Conservation (phyloP, 2,113 vertebrate genomes). For the Macquaria australasica region DNA sequence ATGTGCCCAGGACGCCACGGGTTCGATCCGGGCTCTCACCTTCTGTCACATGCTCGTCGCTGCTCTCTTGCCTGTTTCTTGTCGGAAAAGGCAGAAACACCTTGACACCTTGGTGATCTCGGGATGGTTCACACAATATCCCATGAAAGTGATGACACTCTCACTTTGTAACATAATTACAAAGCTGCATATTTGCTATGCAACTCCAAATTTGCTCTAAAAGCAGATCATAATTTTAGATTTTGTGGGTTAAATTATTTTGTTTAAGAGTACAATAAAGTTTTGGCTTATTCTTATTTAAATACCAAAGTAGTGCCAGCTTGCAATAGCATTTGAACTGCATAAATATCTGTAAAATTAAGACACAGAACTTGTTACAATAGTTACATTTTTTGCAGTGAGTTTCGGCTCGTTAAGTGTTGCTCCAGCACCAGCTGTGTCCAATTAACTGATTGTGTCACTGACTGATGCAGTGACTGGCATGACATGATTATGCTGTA, state of each 20-base stretch:
- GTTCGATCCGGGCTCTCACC: background rate
- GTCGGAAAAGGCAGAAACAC: background rate
- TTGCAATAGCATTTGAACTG: background rate
- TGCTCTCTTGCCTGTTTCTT: background rate
- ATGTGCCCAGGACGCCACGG: background rate
- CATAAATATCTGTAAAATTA: background rate
- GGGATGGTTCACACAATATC: background rate
- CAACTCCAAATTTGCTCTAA: background rate
- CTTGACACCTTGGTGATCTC: background rate
- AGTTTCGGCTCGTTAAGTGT: background rate
- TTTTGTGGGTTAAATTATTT: background rate
- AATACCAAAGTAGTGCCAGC: background rate
- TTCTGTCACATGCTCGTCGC: background rate
- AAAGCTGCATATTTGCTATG: background rate
- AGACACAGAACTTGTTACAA: background rate
- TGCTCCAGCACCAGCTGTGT: background rate
- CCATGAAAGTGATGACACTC: background rate
- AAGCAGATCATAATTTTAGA: background rate
- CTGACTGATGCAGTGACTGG: background rate
- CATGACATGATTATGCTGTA: background rate
- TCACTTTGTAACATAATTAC: background rate
- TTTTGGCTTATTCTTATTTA: background rate
- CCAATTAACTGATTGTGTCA: background rate
- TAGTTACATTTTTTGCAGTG: no score
- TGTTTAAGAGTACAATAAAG: background rate